Base-by-base conservation (phyloP, 2,113 vertebrate species). In the Hippocampus guttulatus region DNA sequence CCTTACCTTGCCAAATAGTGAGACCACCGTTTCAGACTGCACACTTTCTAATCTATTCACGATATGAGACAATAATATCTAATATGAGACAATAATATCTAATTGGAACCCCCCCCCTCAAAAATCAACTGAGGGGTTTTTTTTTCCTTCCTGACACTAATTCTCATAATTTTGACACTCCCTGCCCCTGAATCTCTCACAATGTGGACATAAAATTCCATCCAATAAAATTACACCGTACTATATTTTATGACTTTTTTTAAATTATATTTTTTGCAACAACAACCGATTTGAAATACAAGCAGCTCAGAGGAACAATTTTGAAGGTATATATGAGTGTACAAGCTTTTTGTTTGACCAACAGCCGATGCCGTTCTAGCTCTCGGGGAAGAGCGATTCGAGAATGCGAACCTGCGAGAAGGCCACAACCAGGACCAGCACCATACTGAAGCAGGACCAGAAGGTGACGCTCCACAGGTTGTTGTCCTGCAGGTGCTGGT, bases 381-480 rank as follows among this genome's bases (percentile, higher is more conserved):
- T 92, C 69, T 90, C 83, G 0, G 92, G 84, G 52, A 96, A 96
- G 64, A 96, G 91, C 71, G 90, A 85, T 67, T 90, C 91, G 68
- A 96, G 81, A 0, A 91, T 92, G 88, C 93, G 94, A 23, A 95
- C 92, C 64, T 96, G 95, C 3, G 90, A 69, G 57, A 88, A 75
- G 0, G 92, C 92, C 18, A 95, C 94, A 0, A 88, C 30, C 20
- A 96, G 74, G 85, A 96, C 88, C 76, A 93, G 91, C 0, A 90
- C 84, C 62, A 95, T 71, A 12, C 89, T 95, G 43, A 93, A 40
- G 0, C 91, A 92, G 0, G 94, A 96, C 95, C 94, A 95, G 85
- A 95, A 94, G 83, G 92, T 94, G 58, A 96, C 94, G 2, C 93
- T 80, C 84, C 90, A 92, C 68, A 94, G 79, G 80, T 95, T 96